Conservation (phyloP, 2,888 invertebrate species). For the Caenorhabditis parvicauda region DNA sequence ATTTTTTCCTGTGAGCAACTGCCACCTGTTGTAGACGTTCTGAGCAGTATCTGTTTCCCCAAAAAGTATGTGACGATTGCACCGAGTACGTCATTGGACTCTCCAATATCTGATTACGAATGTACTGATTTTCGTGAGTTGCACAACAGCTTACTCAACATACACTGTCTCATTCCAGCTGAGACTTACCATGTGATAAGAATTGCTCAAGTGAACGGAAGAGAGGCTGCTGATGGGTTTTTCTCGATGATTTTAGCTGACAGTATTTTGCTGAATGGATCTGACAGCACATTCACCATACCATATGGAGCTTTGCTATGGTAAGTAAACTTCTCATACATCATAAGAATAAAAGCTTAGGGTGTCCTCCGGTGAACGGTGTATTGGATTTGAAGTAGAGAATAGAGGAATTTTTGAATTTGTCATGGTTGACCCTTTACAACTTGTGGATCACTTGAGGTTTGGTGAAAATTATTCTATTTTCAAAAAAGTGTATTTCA, state of each 20-base stretch:
- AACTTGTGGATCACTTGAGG: conserved; percentile 24
- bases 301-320: conserved; percentile 25
- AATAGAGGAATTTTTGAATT: conserved; percentile 28
- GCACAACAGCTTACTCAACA: too few relatives aligned
- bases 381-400: conserved; percentile 30
- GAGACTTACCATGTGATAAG: conserved; percentile 24
- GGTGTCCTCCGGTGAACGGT: conserved; percentile 38
- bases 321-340: conserved; percentile 3
- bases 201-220: conserved; percentile 15
- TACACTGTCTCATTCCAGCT: conserved; percentile 15
- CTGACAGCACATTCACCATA: conserved; percentile 16
- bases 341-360: conserved; percentile 5
- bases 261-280: conserved; percentile 18
- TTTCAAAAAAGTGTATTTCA: conserved; percentile 7
- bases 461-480: background rate
- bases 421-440: conserved; percentile 17
- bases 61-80: conserved; percentile 36
- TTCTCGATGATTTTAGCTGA: conserved; percentile 19
- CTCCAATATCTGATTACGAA: conserved; percentile 27
- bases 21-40: conserved; percentile 12
- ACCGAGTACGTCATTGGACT: conserved; percentile 30
- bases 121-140: conserved; percentile 32
- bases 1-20: conserved; percentile 23
- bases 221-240: conserved; percentile 27
- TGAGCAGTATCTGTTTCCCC: conserved; percentile 22